A percentile compares a stretch with the other conserved stretches of the same genome.
phyloP scores from a whole-genome alignment of 2,797 vertebrate genomes.

The Hylomyscus alleni region DNA sequence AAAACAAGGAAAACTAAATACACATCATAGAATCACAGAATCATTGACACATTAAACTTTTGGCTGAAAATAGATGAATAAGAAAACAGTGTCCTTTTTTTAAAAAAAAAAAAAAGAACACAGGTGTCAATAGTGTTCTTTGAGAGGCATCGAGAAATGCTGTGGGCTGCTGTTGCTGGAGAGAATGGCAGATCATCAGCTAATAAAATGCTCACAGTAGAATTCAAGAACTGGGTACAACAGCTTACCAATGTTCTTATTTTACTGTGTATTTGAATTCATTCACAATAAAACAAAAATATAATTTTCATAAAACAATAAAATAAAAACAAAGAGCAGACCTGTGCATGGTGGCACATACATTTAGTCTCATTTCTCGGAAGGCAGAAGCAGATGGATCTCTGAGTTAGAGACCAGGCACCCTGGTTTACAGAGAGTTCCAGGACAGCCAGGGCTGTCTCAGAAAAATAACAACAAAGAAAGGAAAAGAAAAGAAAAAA shows the following conservation, averaged over 20 bases:
- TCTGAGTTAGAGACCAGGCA: not conserved
- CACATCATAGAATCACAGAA: not conserved
- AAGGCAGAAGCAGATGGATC: not conserved
- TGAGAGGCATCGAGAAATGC: not conserved
- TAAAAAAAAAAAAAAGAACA: not conserved
- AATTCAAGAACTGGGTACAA: not conserved
- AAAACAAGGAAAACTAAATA: not conserved
- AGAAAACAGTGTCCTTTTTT: not conserved
- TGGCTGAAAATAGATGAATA: not conserved
- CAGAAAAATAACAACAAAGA: not conserved
- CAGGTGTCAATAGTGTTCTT: not conserved
- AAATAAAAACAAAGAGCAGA: not conserved
- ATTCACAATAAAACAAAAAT: not conserved
- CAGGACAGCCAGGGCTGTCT: not conserved
- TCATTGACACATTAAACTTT: not conserved
- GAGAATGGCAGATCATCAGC: not conserved
- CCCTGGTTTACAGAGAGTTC: not conserved
- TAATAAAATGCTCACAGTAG: not conserved
- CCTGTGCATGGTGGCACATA: not conserved
- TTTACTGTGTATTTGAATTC: not conserved
- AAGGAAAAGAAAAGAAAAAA: no score
- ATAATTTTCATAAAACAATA: not conserved
- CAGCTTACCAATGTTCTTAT: not conserved
- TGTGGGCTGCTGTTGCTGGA: not conserved
- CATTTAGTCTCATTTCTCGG: not conserved